phyloP scores from a whole-genome alignment of 2,888 invertebrate species.

The Syrista parreyssii region DNA sequence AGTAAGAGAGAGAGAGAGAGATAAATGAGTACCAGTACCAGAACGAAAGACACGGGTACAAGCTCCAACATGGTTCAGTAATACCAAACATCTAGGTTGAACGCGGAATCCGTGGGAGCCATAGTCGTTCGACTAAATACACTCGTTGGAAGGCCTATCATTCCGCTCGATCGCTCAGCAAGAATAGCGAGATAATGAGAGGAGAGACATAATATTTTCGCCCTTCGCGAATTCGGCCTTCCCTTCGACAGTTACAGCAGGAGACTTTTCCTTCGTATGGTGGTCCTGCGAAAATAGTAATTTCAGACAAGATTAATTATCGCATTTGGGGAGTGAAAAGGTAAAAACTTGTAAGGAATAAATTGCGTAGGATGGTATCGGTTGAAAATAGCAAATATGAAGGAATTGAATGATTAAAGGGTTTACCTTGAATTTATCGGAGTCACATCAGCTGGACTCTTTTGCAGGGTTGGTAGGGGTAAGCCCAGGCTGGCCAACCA shows the following conservation, averaged over 20 bases:
- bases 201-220: conserved; percentile 45
- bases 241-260: background rate
- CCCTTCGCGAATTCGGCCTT: background rate
- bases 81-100: conserved; percentile 63
- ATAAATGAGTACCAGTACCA: conserved; percentile 26
- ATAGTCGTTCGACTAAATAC: conserved; percentile 54
- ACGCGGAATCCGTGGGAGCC: conserved; percentile 44
- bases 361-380: background rate
- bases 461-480: background rate
- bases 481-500: background rate
- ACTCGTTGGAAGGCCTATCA: conserved; percentile 59
- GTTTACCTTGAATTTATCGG: background rate
- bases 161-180: conserved; percentile 61
- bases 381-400: background rate
- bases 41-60: background rate
- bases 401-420: background rate
- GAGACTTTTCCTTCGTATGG: background rate
- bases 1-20: conserved; percentile 18
- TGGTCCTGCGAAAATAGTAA: background rate
- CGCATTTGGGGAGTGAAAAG: background rate
- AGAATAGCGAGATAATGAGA: conserved; percentile 62
- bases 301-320: background rate
- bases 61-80: conserved; percentile 37
- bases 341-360: background rate
- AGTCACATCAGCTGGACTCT: background rate